Conservation (phyloP, 2,113 vertebrate genomes). For the Calyptommatus sinebrachiatus region DNA sequence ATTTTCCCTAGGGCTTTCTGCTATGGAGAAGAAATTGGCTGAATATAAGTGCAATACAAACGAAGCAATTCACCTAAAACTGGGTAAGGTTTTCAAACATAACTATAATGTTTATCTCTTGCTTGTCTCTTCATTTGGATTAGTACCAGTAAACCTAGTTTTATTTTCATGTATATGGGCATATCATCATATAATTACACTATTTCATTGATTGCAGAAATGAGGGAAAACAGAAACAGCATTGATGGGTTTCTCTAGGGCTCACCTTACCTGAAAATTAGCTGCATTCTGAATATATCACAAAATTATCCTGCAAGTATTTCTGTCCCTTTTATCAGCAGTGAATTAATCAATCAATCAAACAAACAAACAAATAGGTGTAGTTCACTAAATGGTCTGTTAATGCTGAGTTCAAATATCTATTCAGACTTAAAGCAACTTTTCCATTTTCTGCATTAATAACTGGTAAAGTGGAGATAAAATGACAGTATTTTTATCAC, state of each 20-base stretch:
- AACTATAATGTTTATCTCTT: neutral
- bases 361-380: neutral
- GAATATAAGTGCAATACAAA: conserved; percentile 98
- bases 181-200: neutral
- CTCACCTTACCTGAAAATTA: neutral
- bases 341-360: too few relatives aligned
- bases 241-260: neutral
- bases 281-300: neutral
- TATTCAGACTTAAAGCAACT: neutral
- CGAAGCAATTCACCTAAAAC: conserved; percentile 91
- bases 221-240: neutral
- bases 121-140: neutral
- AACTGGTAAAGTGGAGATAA: neutral
- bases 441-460: neutral
- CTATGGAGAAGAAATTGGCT: conserved; percentile 94
- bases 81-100: conserved; percentile 75
- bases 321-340: neutral
- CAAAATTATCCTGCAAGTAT: neutral
- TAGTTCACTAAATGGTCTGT: neutral
- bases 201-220: neutral
- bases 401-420: neutral
- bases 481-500: neutral
- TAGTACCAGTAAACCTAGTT: conserved; percentile 8
- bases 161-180: neutral
- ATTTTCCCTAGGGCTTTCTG: conserved; percentile 78